Conservation (phyloP, 2,113 vertebrate genomes). For the Calyptomena viridis region DNA sequence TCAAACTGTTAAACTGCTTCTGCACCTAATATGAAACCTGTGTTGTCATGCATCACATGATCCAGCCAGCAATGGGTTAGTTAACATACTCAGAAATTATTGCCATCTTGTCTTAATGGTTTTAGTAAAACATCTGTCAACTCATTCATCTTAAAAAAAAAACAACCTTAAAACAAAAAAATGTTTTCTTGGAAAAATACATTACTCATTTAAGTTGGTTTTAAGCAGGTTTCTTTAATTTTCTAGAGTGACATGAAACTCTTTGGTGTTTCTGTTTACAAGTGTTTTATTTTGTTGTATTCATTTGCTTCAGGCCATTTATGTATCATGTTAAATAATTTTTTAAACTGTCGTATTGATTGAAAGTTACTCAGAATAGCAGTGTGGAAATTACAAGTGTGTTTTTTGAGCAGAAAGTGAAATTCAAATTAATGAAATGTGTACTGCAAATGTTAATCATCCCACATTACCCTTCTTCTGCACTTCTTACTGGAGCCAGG, state of each 20-base stretch:
- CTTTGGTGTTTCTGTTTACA: slow-evolving; percentile 60
- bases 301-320: slow-evolving; percentile 68
- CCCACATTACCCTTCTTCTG: background rate
- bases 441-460: background rate
- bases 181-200: slow-evolving; percentile 35
- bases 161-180: background rate
- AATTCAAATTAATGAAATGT: background rate
- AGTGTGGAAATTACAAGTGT: background rate
- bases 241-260: slow-evolving; percentile 56
- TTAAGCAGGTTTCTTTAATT: slow-evolving; percentile 66
- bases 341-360: slow-evolving; percentile 59
- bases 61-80: slow-evolving; percentile 34
- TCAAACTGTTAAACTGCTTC: slow-evolving; percentile 29
- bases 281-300: slow-evolving; percentile 57
- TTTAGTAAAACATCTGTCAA: slow-evolving; percentile 71
- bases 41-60: slow-evolving; percentile 37
- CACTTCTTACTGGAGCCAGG: background rate
- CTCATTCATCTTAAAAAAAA: slow-evolving; percentile 63
- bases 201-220: slow-evolving; percentile 57
- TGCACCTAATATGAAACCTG: background rate
- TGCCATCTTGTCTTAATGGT: slow-evolving; percentile 65
- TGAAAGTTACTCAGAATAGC: slow-evolving; percentile 58
- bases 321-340: background rate
- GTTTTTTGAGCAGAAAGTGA: slow-evolving; percentile 8
- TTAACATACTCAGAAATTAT: slow-evolving; percentile 66